Evolutionary conservation across 2,888 invertebrate species (phyloP).

Genomic region (Drymonia ruficornis): DNA sequence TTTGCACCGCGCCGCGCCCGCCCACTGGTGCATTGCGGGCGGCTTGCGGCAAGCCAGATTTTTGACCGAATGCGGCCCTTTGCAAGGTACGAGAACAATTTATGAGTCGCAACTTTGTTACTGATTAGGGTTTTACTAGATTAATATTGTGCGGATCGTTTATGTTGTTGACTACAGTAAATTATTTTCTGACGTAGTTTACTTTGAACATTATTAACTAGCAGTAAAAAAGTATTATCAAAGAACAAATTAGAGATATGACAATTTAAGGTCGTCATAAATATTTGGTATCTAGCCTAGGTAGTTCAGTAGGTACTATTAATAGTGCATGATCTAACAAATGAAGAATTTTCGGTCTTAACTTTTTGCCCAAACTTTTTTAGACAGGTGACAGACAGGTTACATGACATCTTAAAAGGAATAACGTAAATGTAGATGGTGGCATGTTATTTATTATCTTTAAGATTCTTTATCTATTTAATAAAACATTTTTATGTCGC

Average conservation of each 20-base stretch:
- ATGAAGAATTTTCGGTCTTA: background rate
- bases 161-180: background rate
- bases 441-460: too few species aligned
- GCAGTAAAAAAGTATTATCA: too few species aligned
- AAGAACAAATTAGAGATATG: too few species aligned
- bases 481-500: too few species aligned
- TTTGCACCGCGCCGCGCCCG: conserved; percentile 11
- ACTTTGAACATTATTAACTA: too few species aligned
- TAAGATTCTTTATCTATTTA: too few species aligned
- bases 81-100: conserved; percentile 6
- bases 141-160: background rate
- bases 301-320: too few species aligned
- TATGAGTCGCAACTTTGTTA: background rate
- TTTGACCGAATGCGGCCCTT: conserved; percentile 23
- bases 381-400: background rate
- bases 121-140: background rate
- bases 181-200: background rate
- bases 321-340: background rate
- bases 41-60: conserved; percentile 31
- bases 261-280: too few species aligned
- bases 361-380: background rate
- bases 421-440: background rate
- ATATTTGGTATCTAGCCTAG: too few species aligned
- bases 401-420: conserved; percentile 2
- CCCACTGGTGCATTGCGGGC: conserved; percentile 49